A percentile compares a stretch with the other conserved stretches of the same genome.
These are phyloP conservation scores for Cherax destructor DNA, from an alignment of 1,140 invertebrate genomes.

Conservation along the genomic window DNA sequence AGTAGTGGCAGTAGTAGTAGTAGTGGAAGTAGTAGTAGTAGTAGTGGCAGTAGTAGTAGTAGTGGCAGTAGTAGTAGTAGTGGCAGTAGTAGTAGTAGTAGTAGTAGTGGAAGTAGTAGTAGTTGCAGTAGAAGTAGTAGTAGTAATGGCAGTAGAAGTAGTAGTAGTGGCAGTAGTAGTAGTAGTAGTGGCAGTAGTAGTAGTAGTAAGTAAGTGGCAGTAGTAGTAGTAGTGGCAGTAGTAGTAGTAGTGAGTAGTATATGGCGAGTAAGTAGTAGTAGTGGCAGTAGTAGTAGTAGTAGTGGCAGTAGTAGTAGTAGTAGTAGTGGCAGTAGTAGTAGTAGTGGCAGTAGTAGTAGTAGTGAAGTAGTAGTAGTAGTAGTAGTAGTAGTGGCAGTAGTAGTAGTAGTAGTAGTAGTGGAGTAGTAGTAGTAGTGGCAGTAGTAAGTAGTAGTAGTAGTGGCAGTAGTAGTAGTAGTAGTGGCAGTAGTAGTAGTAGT, in stretches of 20 bases:
- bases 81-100: too few species aligned
- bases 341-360: not conserved
- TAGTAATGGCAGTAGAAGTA: not conserved
- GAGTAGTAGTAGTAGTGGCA: too few species aligned
- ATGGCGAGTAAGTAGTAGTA: not conserved
- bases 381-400: not conserved
- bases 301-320: not conserved
- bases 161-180: not conserved
- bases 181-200: too few species aligned
- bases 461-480: not conserved
- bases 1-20: too few species aligned
- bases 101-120: too few species aligned
- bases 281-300: not conserved
- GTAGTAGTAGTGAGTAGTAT: too few species aligned
- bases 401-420: too few species aligned
- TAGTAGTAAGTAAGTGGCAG: too few species aligned
- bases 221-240: too few species aligned
- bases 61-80: not conserved
- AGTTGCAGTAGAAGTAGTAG: too few species aligned
- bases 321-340: not conserved
- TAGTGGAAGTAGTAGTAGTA: too few species aligned
- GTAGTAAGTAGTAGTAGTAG: not conserved
- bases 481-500: not conserved
- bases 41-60: not conserved
- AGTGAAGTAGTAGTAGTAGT: too few species aligned